phyloP scores from a whole-genome alignment of 2,888 invertebrate species.

The Ecliptopera silaceata region DNA sequence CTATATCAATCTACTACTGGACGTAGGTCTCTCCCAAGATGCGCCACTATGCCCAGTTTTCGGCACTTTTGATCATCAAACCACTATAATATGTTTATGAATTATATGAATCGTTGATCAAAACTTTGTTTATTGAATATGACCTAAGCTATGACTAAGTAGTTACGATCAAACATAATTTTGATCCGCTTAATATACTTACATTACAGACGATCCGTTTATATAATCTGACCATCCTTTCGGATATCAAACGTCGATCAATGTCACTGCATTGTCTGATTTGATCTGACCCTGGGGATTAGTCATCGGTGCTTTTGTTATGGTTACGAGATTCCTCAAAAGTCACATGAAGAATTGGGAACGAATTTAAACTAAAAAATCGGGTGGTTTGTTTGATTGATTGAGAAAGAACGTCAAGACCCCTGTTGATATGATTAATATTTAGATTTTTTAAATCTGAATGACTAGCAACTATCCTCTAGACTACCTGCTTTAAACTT shows the following conservation, averaged over 20 bases:
- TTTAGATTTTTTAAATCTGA: conserved; percentile 1
- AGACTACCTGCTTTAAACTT: too few relatives aligned
- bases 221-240: conserved; percentile 51
- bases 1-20: too few relatives aligned
- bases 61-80: too few relatives aligned
- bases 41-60: too few relatives aligned
- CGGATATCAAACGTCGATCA: conserved; percentile 78
- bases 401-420: conserved; percentile 29
- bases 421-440: conserved; percentile 32
- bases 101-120: too few relatives aligned
- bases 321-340: conserved; percentile 47
- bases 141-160: too few relatives aligned
- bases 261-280: conserved; percentile 68
- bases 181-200: conserved; percentile 11
- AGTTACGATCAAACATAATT: too few relatives aligned
- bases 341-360: conserved; percentile 41
- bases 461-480: too few relatives aligned
- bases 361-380: conserved; percentile 29
- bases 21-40: too few relatives aligned
- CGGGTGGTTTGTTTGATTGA: conserved; percentile 36
- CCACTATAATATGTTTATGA: too few relatives aligned
- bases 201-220: conserved; percentile 17
- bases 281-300: conserved; percentile 63
- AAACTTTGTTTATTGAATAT: too few relatives aligned
- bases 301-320: conserved; percentile 67